Evolutionary conservation across 2,888 invertebrate species (phyloP), one percentile per base, ranked within the genome.

Genomic region (Mactromeris polynyma): DNA sequence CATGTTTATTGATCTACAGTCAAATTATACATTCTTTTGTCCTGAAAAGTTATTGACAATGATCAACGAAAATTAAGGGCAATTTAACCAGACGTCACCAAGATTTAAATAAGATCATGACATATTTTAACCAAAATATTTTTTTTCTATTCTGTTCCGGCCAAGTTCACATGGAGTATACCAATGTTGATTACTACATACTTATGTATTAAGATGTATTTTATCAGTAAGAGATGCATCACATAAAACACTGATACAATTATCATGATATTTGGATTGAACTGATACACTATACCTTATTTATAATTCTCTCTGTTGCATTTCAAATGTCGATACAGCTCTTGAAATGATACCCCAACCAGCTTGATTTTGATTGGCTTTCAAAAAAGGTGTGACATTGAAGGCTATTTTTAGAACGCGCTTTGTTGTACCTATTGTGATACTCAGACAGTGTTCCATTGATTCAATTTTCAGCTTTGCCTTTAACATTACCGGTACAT

Each of bases 381-480:
- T n/a, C 40, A n/a, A 17, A 31, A n/a, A 36, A 19, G 31, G 2
- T 33, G 46, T 54, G 26, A 33, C 33, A 81, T 33, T 33, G 38
- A 6, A 33, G 21, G 19, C 64, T n/a, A n/a, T 14, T 11, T 81
- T 26, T 54, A 21, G 81, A 36, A 26, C 42, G 33, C 81, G 33
- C 42, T 31, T 2, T 0, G 14, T 54, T 58, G 21, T n/a, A 58
- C 36, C 4, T 36, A 51, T 64, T 31, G 1, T 1, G 26, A 31
- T 51, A 46, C 7, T 14, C 80, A 14, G 4, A 31, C 14, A 7
- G 26, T 80, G 0, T n/a, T 26, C 4, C 46, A 26, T 42, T 51
- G 26, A 31, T 51, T 21, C 40, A 21, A 14, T 58, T 86, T 87
- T 36, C 82, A 91, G 91, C 86, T 82, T 85, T 91, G 85, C 82